Conservation (phyloP, 2,113 vertebrate genomes). For the Pionites leucogaster region DNA sequence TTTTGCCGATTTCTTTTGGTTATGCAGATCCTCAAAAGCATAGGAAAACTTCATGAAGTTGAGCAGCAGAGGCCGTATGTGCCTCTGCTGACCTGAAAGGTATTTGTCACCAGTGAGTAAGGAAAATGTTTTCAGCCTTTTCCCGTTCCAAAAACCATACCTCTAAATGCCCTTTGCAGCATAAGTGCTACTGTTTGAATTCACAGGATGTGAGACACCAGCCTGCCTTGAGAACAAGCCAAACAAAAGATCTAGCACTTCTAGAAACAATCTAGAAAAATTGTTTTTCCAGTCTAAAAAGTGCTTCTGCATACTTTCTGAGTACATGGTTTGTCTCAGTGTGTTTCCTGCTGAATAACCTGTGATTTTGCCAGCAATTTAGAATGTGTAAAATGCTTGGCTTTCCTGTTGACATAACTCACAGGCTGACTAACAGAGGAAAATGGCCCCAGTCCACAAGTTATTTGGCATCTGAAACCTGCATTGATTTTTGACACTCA, state of each 20-base stretch:
- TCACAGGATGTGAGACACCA: neutral
- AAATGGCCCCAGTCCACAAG: neutral
- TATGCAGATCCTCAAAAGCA: neutral
- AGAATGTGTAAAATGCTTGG: slow-evolving; percentile 39
- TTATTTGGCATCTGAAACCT: slow-evolving; percentile 2
- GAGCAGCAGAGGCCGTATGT: neutral
- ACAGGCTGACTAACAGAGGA: slow-evolving; percentile 14
- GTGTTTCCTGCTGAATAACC: slow-evolving; percentile 29
- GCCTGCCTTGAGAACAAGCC: neutral
- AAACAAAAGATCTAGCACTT: neutral
- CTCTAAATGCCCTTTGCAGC: neutral
- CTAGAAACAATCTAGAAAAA: neutral
- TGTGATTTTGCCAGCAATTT: slow-evolving; percentile 15
- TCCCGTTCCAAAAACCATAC: neutral
- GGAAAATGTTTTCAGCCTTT: neutral
- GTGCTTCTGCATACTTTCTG: neutral
- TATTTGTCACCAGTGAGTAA: fast-evolving
- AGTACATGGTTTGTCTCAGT: neutral
- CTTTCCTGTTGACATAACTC: slow-evolving; percentile 53
- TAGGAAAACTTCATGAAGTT: neutral
- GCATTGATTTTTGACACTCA: neutral
- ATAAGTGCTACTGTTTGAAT: neutral
- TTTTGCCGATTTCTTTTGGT: neutral
- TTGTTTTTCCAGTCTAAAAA: neutral
- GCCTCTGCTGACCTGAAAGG: neutral